Base-by-base conservation (phyloP, 2,797 vertebrate genomes). In the Poeciliopsis turneri region DNA sequence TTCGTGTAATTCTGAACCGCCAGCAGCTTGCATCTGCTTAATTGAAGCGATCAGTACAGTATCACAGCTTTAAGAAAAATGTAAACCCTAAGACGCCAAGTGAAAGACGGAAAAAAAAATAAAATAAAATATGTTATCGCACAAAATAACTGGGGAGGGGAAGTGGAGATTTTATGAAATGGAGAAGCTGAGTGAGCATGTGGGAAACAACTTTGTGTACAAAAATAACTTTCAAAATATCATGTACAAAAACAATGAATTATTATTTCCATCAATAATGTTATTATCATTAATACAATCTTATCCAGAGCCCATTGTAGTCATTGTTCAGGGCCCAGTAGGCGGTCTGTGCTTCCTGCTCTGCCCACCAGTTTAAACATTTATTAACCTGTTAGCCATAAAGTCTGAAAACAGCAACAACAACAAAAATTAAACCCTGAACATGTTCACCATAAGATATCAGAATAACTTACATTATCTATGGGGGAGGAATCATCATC, bases 221-320 rank as follows among this genome's bases (percentile, higher is more conserved):
- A 99, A 99, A 99, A 99, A 99, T 99, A 99, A 97, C 96, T 94
- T 99, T 98, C 97, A 89, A 97, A 97, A 97, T 97, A 98, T 96
- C 97, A 98, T 99, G 97, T 98, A 99, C 97, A 99, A 97, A 95
- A 97, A 97, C 90, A 90, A 90, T 69, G 57, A 57, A 90, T 87
- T 83, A 91, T 96, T 96, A 92, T 96, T 94, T 88, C 90, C 47
- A 90, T 86, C 2, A 80, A 87, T 43, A 82, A 86, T 82, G 90
- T 88, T 70, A 92, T 78, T 91, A 92, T 94, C 96, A 97, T 97
- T 91, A 94, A 92, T 98, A 99, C 97, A 98, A 97, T 98, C 97
- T 96, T 96, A 96, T 97, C 95, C 95, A 92, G 93, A 97, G 92
- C 96, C 96, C 93, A 88, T 92, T 84, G 82, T 89, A 83, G 95